Base-by-base conservation (phyloP, 2,113 vertebrate genomes). In the Ellobius talpinus region DNA sequence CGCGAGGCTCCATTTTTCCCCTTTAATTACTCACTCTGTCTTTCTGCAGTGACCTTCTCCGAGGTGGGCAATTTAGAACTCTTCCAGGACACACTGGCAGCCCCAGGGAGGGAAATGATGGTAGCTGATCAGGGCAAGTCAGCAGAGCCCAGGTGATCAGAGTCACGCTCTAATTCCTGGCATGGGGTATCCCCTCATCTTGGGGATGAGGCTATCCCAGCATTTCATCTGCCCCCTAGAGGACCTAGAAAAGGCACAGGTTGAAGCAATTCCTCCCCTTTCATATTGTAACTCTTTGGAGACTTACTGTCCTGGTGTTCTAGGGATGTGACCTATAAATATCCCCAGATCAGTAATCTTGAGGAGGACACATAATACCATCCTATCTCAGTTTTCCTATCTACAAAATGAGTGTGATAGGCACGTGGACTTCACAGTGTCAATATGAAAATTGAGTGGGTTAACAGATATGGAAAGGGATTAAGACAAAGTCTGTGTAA, bases 21-120 rank as follows among this genome's bases (percentile, higher is more conserved):
- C 82, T 95, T 72, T 65, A 81, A 92, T 94, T 66, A 82, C 85
- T 91, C 78, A 10, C 70, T 95, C 79, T 95, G 87, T 97, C 89
- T 97, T 96, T 95, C 65, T 65, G 17, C 12, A 31, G 55, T 1
- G 7, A 12, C 55, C n/a, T 96, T 93, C 45, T 81, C 50, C 23
- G 88, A 96, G 74, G 84, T 39, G 10, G 81, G 89, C 68, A 84
- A 90, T 95, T 91, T 87, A 94, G 21, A 91, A 21, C 55, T n/a
- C n/a, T 76, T 78, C 42, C 58, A 12, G 73, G 74, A 73, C 78
- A 29, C 36, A 55, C 42, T 3, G 55, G 36, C 42, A 76, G 24
- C 47, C n/a, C 42, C 14, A 5, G 45, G 45, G 45, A 96, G 90
- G 45, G 50, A 76, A 52, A 47, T 13, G 39, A n/a, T 19, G 5